These are phyloP conservation scores for Alosa alosa DNA, from an alignment of 2,113 vertebrate genomes.

Conservation along the genomic window DNA sequence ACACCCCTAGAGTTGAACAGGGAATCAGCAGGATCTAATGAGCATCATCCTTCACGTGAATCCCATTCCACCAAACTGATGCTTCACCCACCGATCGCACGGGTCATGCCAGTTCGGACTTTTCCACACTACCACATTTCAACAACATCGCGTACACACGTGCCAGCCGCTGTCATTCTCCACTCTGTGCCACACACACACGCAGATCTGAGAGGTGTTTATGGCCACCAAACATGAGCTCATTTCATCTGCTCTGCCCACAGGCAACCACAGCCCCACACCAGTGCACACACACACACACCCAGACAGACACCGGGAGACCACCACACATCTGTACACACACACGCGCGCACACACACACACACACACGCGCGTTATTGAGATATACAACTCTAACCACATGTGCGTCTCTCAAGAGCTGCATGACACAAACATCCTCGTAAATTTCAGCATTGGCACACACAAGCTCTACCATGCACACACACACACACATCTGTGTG, in stretches of 20 bases:
- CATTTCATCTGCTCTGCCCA: background rate
- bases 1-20: background rate
- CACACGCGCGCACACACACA: background rate
- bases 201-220: constrained; percentile 17
- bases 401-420: background rate
- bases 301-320: constrained; percentile 14
- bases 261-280: background rate
- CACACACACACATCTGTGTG: background rate
- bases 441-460: background rate
- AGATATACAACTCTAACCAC: background rate
- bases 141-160: too few relatives aligned
- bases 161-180: too few relatives aligned
- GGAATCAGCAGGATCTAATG: too few relatives aligned
- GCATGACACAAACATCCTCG: background rate
- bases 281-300: background rate
- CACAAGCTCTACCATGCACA: background rate
- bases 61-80: too few relatives aligned
- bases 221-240: background rate
- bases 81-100: too few relatives aligned
- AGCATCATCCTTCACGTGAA: too few relatives aligned
- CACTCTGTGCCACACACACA: background rate
- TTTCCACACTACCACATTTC: too few relatives aligned
- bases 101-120: too few relatives aligned
- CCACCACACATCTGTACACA: background rate
- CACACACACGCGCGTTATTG: constrained; percentile 6